Evolutionary conservation across 2,797 vertebrate genomes (phyloP), one percentile per base, ranked within the genome.

Genomic region (Chaetophractus vellerosus): DNA sequence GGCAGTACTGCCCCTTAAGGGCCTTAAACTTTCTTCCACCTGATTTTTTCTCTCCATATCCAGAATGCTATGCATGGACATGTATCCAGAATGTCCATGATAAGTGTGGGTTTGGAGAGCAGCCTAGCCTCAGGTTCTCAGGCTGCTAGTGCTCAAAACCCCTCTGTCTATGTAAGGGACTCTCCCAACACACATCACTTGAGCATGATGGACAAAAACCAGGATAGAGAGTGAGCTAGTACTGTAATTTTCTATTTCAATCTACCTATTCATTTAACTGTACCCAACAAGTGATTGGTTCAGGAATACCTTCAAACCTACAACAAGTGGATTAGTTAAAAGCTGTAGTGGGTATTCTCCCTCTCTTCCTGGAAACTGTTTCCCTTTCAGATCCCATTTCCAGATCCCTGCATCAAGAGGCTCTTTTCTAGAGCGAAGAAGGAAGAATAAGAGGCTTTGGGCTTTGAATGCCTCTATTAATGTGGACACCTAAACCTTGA

Each of bases 381-480:
- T 75, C 1, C 31, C 12, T 92, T 87, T 83, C 71, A 45, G 36
- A 45, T 21, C 26, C 23, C 19, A 72, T 61, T 86, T 82, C 75
- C 36, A 91, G 68, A 76, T 64, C 48, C 38, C 16, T 72, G 48
- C 75, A 41, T 79, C 33, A 28, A 78, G 69, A 85, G 8, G 23
- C 26, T 81, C 38, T 71, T 92, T 69, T 78, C 31, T 69, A 71
- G 91, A 90, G 55, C 66, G 45, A 80, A 33, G 10, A 11, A 75
- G 52, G 48, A 89, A 10, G 21, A 91, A 19, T 8, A 14, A 66
- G 76, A 87, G 52, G 59, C 9, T 36, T 33, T 28, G 24, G 50
- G 69, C 57, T 95, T 87, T 28, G 18, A 28, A 61, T 68, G 12
- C 19, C 31, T 61, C 50, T 69, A 5, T 36, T 14, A 24, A 48